phyloP scores from a whole-genome alignment of 2,113 vertebrate species.

The Lepus europaeus region DNA sequence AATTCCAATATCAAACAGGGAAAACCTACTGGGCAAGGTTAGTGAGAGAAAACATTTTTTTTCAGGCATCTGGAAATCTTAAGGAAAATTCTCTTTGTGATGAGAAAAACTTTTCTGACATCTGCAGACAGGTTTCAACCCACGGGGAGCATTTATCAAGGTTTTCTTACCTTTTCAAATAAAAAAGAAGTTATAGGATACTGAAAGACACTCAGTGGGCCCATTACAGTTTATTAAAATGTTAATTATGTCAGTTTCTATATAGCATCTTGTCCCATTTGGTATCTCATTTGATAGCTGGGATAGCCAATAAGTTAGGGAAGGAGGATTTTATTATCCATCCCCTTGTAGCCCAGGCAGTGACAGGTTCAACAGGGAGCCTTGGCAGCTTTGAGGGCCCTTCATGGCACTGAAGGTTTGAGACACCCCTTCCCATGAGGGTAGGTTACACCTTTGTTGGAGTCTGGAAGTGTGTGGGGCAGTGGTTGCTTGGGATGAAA shows the following conservation, averaged over 20 bases:
- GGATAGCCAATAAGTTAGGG: neutral
- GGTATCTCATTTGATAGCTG: neutral
- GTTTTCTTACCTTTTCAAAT: neutral
- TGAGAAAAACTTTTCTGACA: conserved; percentile 19
- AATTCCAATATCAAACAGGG: neutral
- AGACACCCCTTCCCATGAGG: neutral
- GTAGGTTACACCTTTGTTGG: neutral
- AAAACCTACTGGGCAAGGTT: neutral
- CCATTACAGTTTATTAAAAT: neutral
- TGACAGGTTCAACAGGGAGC: neutral
- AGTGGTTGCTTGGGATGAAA: neutral
- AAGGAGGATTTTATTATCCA: neutral
- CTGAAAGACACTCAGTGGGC: neutral
- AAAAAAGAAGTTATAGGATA: neutral
- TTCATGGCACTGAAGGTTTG: fast-evolving
- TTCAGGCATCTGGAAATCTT: neutral
- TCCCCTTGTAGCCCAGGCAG: neutral
- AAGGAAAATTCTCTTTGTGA: conserved; percentile 12
- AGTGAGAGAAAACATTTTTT: neutral
- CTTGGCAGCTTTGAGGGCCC: neutral
- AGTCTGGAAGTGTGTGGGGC: neutral
- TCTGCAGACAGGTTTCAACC: neutral
- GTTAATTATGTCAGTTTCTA: conserved; percentile 3
- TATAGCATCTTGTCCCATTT: neutral
- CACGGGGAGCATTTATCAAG: neutral